Base-by-base conservation (phyloP, 2,888 invertebrate genomes). In the Cheilosia urbana region DNA sequence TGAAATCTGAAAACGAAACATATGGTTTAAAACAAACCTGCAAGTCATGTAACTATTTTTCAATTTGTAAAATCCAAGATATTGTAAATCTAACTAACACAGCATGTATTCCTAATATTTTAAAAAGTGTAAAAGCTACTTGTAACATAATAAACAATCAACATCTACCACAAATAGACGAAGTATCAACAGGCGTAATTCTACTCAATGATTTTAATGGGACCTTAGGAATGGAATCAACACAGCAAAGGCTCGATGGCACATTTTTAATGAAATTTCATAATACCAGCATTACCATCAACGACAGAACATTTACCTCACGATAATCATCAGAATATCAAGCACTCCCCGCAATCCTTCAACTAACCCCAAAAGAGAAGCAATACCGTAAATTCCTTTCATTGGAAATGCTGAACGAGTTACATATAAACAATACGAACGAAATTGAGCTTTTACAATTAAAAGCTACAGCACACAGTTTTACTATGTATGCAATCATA, bases 331-430 rank as follows among this genome's bases (percentile, higher is more conserved):
- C 71, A 40, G 62, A 11, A 6, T 37, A 49, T 40, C 62, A 66
- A 37, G 47, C 34, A 49, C 45, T 80, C 13, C 75, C 73, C 49
- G 58, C 73, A n/a, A 60, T 75, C 27, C 34, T 75, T 5, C 73
- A 80, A 62, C 81, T 55, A 6, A 62, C 71, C 13, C 69, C 81
- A 11, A 27, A 75, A 57, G 71, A 76, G 45, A 60, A 79, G 53
- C 27, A 30, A 58, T 55, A 40, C 21, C 53, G 53, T 7, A 57
- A 57, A 60, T 49, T 49, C 30, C 49, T 65, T 34, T 49, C 47
- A 34, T 49, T 65, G 5, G 63, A 65, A 34, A 65, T 65, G 49
- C 30, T 49, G 17, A 30, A 65, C 5, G 49, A 65, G 34, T 34
- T 49, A 5, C 34, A 65, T 5, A 30, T 65, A 34, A 34, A 65